Conservation (phyloP, 2,113 vertebrate species). For the Salminus brasiliensis region DNA sequence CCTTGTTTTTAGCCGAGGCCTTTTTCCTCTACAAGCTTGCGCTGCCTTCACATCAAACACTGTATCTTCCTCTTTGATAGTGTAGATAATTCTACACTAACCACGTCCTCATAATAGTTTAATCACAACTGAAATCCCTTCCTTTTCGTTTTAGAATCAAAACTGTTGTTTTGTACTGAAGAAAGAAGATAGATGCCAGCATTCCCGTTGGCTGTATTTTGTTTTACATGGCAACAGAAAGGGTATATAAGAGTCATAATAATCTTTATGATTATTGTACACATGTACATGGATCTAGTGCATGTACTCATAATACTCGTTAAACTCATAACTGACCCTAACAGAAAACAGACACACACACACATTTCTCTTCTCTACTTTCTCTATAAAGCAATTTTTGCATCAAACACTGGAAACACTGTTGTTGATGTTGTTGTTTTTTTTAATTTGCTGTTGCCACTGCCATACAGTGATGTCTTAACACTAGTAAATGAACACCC, state of each 20-base stretch:
- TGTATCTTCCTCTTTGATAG: constrained; percentile 6
- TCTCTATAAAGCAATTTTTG: constrained; percentile 12
- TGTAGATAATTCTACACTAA: constrained; percentile 9
- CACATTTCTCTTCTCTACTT: background rate
- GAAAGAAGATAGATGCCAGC: constrained; percentile 5
- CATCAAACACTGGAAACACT: constrained; percentile 83
- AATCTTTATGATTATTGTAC: background rate
- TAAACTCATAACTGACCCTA: too few species aligned
- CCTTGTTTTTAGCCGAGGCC: constrained; percentile 23
- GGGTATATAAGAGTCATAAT: constrained; percentile 29
- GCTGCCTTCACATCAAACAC: background rate
- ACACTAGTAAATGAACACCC: constrained; percentile 99
- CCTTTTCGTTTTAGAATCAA: constrained; percentile 9
- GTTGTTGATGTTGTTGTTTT: too few species aligned
- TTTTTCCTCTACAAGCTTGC: background rate
- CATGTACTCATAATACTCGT: constrained; percentile 32
- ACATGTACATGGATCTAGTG: background rate
- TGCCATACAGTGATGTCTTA: constrained; percentile 96
- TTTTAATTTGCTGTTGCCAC: constrained; percentile 93
- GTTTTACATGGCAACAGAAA: constrained; percentile 32
- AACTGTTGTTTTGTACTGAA: constrained; percentile 14
- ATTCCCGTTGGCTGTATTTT: constrained; percentile 36
- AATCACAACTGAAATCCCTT: background rate
- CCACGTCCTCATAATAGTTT: background rate
- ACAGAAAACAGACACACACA: constrained; percentile 1